Conservation (phyloP, 2,888 invertebrate genomes). For the Nomada ferruginata region DNA sequence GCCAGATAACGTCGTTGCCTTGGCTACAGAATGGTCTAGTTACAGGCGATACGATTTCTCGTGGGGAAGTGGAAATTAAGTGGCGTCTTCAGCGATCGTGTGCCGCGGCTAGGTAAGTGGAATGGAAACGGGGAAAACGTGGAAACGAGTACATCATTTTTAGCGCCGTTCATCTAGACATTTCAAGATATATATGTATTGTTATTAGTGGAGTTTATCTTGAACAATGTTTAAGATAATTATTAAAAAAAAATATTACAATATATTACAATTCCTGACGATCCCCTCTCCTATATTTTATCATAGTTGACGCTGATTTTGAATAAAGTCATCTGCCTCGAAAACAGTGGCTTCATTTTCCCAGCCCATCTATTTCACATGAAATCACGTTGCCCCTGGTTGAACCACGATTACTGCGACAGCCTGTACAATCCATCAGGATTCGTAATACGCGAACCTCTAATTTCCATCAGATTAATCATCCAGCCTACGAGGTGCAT, state of each 20-base stretch:
- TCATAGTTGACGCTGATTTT: no score
- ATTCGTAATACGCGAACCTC: background rate
- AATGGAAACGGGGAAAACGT: background rate
- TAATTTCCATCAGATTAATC: conserved; percentile 34
- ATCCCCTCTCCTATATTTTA: no score
- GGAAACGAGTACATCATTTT: background rate
- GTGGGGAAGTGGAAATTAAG: conserved; percentile 15
- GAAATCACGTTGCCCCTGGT: no score
- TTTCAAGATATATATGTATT: background rate
- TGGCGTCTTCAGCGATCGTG: background rate
- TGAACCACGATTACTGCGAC: no score
- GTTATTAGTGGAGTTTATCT: background rate
- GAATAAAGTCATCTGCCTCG: no score
- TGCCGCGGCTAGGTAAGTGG: background rate
- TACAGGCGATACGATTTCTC: conserved; percentile 32
- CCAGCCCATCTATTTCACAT: no score
- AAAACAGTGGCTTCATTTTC: no score
- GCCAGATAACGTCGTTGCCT: conserved; percentile 55
- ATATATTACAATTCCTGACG: no score
- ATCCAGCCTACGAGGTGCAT: background rate
- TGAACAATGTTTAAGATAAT: background rate
- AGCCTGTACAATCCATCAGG: background rate
- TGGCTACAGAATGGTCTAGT: conserved; percentile 42
- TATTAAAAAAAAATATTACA: no score
- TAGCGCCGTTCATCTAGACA: background rate